A percentile compares a stretch with the other conserved stretches of the same genome.
Evolutionary conservation across 2,888 invertebrate species (phyloP).

Genomic region (Chloromyia formosa): DNA sequence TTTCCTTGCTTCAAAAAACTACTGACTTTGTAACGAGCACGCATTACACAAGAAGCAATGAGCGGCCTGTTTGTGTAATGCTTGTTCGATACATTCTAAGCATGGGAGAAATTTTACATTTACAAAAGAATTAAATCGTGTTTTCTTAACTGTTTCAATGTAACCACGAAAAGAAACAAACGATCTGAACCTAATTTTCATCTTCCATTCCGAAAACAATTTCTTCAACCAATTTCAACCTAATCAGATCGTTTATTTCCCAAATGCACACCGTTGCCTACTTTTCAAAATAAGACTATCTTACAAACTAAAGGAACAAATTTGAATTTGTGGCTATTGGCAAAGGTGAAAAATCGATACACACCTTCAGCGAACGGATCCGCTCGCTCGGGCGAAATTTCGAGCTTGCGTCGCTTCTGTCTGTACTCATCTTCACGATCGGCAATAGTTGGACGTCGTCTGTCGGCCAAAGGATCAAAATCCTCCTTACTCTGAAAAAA

Average conservation of each 20-base stretch:
- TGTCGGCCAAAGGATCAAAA: conserved; percentile 93
- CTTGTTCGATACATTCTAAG: too few relatives aligned
- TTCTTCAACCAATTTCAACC: too few relatives aligned
- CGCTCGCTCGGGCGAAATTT: conserved; percentile 94
- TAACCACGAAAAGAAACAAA: conserved; percentile 10
- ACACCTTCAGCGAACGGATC: conserved; percentile 99
- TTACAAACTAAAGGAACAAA: background rate
- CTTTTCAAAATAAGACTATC: background rate
- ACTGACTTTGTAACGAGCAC: too few relatives aligned
- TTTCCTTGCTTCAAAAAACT: too few relatives aligned
- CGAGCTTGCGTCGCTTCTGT: conserved; percentile 85
- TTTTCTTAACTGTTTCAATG: too few relatives aligned
- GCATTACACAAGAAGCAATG: too few relatives aligned
- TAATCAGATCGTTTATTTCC: background rate
- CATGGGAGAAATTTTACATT: too few relatives aligned
- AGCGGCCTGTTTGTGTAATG: too few relatives aligned
- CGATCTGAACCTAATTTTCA: background rate
- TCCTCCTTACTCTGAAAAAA: conserved; percentile 82
- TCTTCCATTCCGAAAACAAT: background rate
- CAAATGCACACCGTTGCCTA: background rate
- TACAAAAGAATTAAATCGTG: too few relatives aligned
- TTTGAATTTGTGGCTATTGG: background rate
- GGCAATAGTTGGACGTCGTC: conserved; percentile 89
- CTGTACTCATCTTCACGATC: conserved; percentile 98
- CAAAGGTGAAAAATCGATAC: conserved; percentile 53